Base-by-base conservation (phyloP, 2,113 vertebrate species). In the Albula goreensis region DNA sequence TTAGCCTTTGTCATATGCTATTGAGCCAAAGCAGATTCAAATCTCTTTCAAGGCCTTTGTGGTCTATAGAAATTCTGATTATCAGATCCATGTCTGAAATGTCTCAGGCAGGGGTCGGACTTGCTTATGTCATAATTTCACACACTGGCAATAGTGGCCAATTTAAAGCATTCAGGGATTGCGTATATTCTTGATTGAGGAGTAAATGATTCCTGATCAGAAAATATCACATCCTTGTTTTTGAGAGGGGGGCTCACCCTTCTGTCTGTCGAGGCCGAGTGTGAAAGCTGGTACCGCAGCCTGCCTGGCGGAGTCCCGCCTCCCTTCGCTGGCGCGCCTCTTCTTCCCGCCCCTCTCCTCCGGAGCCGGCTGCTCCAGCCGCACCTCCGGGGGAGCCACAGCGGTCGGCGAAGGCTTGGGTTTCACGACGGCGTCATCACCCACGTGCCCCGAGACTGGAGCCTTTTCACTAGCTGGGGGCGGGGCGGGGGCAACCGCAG, bases 201-300 rank as follows among this genome's bases (percentile, higher is more conserved):
- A 41, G 31, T 41, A 41, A 41, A 41, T 0, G 31, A 41, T 41
- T 41, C 31, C 0, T 41, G 31, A 41, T 41, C 31, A 41, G 31
- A 41, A 41, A 41, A 41, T 1, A 41, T 41, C 31, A 41, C 31
- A 41, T 41, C 31, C 31, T 8, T 15, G 15, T 66, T 15, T 66
- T 66, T 66, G 60, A 66, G 60, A 66, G 10, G 60, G 60, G 15
- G 13, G 87, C 90, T 96, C 95, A 99, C 98, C 97, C 98, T 97
- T 95, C 86, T 96, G 89, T 90, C 93, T 95, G 86, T 91, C 88
- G 60, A 95, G 91, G 66, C 87, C 90, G 50, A 88, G 53, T 83
- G 93, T 60, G 52, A 94, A 81, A 83, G 83, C 25, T 3, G 91
- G 41, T 2, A 79, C 83, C 10, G 85, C 80, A 2, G 89, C 83